These are phyloP conservation scores for Drosophila meridiana DNA, from an alignment of 2,888 invertebrate species.

Conservation along the genomic window DNA sequence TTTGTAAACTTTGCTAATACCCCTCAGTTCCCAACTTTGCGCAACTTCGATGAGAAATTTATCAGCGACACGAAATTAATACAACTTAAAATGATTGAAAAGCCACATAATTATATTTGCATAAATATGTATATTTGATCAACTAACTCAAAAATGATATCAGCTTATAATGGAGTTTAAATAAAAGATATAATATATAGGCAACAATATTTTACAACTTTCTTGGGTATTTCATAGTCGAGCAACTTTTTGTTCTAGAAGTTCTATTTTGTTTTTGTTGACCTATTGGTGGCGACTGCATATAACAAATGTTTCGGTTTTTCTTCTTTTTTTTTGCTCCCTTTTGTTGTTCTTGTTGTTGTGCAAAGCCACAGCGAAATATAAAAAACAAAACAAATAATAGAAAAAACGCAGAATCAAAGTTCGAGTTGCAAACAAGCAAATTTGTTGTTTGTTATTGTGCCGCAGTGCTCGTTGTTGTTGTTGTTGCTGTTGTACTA, in stretches of 20 bases:
- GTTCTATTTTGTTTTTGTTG: constrained; percentile 44
- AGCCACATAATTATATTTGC: background rate
- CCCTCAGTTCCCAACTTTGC: constrained; percentile 18
- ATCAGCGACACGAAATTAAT: background rate
- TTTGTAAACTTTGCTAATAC: constrained; percentile 63
- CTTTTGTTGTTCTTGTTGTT: constrained; percentile 38
- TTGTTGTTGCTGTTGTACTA: constrained; percentile 58
- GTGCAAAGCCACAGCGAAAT: constrained; percentile 44
- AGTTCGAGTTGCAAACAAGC: constrained; percentile 71
- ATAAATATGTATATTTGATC: background rate
- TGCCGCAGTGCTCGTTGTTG: constrained; percentile 37
- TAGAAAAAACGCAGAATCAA: constrained; percentile 40
- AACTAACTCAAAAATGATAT: background rate
- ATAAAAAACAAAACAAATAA: constrained; percentile 16
- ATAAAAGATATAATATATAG: background rate
- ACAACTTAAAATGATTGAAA: background rate
- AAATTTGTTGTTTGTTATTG: constrained; percentile 70
- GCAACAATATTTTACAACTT: background rate
- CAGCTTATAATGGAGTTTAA: too few relatives aligned
- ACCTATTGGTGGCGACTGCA: constrained; percentile 62
- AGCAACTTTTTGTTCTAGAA: background rate
- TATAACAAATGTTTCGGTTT: constrained; percentile 43
- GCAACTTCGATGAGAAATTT: background rate
- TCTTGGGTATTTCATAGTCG: constrained; percentile 32
- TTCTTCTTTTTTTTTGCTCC: constrained; percentile 5